Conservation (phyloP, 2,113 vertebrate species). For the Dasypus novemcinctus region DNA sequence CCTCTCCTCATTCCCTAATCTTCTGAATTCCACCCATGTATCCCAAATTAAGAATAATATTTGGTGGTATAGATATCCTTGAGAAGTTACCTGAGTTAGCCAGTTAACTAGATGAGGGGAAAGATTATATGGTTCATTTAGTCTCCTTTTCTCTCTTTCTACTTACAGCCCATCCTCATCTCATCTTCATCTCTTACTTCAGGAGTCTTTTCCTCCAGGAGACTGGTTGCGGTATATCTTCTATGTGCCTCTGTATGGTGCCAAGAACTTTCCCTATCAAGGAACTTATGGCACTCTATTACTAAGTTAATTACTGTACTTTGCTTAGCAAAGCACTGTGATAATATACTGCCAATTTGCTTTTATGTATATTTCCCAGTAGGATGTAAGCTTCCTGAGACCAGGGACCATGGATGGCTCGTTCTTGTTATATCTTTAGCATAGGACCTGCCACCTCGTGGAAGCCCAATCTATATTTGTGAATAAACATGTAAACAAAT, state of each 20-base stretch:
- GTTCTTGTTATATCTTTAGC: neutral
- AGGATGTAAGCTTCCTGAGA: neutral
- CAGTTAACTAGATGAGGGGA: neutral
- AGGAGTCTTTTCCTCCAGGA: neutral
- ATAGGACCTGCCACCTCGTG: neutral
- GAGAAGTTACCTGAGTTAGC: neutral
- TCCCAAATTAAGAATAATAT: neutral
- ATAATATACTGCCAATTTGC: neutral
- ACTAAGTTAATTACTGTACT: neutral
- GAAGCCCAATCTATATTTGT: neutral
- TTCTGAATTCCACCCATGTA: slow-evolving; percentile 1
- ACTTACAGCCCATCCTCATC: neutral
- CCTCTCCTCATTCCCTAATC: neutral
- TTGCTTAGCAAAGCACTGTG: neutral
- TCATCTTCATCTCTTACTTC: neutral
- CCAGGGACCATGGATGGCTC: neutral
- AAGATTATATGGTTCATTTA: neutral
- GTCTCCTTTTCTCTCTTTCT: slow-evolving; percentile 7
- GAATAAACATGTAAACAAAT: neutral
- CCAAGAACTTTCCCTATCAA: neutral
- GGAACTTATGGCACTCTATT: neutral
- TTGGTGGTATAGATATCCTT: neutral
- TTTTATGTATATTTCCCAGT: neutral
- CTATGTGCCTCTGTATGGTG: neutral
- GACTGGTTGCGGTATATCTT: neutral